phyloP scores from a whole-genome alignment of 2,888 invertebrate genomes.

The Limnephilus rhombicus region DNA sequence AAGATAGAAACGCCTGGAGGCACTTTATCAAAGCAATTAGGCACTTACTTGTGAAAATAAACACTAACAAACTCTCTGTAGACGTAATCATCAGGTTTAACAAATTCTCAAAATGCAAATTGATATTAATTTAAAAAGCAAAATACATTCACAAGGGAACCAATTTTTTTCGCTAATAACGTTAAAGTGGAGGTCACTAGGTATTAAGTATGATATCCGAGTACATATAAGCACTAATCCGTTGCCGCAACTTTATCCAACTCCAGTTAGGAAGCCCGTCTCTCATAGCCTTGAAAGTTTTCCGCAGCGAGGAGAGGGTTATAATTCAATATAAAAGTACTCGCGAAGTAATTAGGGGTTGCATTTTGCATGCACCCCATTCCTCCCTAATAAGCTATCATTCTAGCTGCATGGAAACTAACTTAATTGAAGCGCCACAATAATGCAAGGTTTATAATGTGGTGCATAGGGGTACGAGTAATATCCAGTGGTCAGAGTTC shows the following conservation, averaged over 20 bases:
- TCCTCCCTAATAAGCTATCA: not conserved
- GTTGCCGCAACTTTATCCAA: not conserved
- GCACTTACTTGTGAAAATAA: no score
- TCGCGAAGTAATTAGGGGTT: not conserved
- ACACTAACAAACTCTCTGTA: no score
- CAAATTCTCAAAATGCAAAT: no score
- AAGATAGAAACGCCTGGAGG: no score
- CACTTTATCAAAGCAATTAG: no score
- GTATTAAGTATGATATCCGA: not conserved
- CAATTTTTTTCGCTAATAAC: not conserved
- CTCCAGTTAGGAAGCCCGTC: not conserved
- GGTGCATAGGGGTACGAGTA: not conserved
- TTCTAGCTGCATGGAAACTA: not conserved
- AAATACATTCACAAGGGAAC: no score
- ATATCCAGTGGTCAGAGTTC: no score
- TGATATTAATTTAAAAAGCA: no score
- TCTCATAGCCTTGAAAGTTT: not conserved
- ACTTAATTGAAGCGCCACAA: not conserved
- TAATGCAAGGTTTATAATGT: not conserved
- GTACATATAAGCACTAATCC: not conserved
- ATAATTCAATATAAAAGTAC: not conserved
- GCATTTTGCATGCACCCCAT: not conserved
- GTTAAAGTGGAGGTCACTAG: not conserved
- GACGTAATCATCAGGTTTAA: no score
- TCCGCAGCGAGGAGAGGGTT: not conserved